Evolutionary conservation across 2,113 vertebrate species (phyloP).

Genomic region (Hucho hucho): DNA sequence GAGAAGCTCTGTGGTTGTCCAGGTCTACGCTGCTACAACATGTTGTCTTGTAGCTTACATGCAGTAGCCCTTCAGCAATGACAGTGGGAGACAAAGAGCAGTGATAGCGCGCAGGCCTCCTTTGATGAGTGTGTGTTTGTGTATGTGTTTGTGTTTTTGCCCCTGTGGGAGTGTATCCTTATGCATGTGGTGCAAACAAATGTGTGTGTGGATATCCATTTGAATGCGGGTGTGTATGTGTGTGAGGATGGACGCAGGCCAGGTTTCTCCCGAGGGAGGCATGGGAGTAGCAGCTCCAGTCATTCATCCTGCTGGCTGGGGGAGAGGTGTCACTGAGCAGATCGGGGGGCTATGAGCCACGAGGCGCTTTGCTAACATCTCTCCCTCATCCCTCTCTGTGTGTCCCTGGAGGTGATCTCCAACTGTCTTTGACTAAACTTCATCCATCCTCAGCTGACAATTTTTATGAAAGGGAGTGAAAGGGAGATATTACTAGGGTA

Average conservation of each 20-base stretch:
- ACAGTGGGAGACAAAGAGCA: constrained; percentile 4
- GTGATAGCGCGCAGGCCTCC: not conserved
- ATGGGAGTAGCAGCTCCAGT: constrained; percentile 11
- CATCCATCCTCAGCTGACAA: constrained; percentile 61
- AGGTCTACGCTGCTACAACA: not conserved
- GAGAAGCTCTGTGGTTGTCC: not conserved
- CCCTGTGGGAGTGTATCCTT: not conserved
- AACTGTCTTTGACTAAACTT: constrained; percentile 74
- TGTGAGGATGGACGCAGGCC: constrained; percentile 12
- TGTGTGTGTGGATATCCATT: constrained; percentile 11
- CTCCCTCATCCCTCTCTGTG: constrained; percentile 19
- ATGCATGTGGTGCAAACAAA: constrained; percentile 9
- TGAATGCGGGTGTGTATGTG: constrained; percentile 15
- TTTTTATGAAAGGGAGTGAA: constrained; percentile 61
- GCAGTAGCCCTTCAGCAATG: constrained; percentile 2
- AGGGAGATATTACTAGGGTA: constrained; percentile 66
- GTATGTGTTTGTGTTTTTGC: too few relatives aligned
- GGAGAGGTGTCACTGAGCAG: constrained; percentile 15
- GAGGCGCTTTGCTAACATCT: not conserved
- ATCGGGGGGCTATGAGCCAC: not conserved
- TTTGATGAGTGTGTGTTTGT: not conserved
- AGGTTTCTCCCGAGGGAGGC: constrained; percentile 19
- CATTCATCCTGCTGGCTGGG: not conserved
- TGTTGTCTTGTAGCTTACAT: constrained; percentile 2
- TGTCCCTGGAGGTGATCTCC: constrained; percentile 66